Conservation (phyloP, 2,797 vertebrate genomes). For the Clarias platycephalus region DNA sequence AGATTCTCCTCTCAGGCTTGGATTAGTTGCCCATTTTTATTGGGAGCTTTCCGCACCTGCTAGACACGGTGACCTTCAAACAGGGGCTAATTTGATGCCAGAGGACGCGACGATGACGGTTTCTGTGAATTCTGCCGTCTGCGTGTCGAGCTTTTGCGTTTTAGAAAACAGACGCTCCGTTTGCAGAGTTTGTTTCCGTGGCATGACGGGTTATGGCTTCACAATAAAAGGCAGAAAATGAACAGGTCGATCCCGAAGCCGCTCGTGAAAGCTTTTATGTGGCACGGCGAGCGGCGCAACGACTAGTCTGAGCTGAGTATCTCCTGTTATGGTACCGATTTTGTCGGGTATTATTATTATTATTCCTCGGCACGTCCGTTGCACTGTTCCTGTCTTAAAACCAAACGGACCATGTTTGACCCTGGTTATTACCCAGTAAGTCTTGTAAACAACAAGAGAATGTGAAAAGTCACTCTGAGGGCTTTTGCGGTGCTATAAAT, state of each 20-base stretch:
- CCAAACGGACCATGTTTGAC: slow-evolving; percentile 25
- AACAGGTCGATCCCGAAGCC: not conserved
- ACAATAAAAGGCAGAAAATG: not conserved
- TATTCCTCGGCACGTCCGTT: slow-evolving; percentile 1
- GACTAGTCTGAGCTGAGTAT: not conserved
- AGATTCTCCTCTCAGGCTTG: not conserved
- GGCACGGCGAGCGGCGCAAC: not conserved
- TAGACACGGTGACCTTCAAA: slow-evolving; percentile 8
- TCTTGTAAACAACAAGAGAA: slow-evolving; percentile 40
- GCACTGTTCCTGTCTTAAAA: slow-evolving; percentile 13
- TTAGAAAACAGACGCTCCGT: not conserved
- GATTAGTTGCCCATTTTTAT: not conserved
- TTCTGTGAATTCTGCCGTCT: not conserved
- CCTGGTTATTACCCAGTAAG: slow-evolving; percentile 22
- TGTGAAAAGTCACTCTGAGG: slow-evolving; percentile 21
- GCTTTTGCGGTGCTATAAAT: slow-evolving; percentile 39
- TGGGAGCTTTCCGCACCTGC: not conserved
- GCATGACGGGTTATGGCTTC: not conserved
- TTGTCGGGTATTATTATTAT: not conserved
- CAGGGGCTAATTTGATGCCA: not conserved
- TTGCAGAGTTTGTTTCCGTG: not conserved
- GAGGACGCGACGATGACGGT: not conserved
- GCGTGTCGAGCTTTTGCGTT: not conserved
- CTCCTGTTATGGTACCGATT: not conserved
- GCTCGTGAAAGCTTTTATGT: not conserved